phyloP scores from a whole-genome alignment of 1,140 invertebrate species.

The Glossosoma conforme region DNA sequence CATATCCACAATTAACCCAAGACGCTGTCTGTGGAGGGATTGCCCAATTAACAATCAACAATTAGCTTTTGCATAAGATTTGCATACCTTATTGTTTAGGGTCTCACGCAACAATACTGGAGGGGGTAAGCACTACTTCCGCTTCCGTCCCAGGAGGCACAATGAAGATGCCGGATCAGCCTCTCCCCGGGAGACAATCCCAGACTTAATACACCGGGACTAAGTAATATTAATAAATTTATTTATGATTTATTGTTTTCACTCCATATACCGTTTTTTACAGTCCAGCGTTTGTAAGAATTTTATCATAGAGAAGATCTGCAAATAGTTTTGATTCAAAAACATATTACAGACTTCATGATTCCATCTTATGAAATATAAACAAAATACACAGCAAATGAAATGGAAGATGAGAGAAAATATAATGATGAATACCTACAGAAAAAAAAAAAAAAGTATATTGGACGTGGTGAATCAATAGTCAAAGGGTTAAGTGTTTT shows the following conservation, averaged over 20 bases:
- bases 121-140: background rate
- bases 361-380: too few species aligned
- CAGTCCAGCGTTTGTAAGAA: too few species aligned
- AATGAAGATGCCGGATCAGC: slow-evolving; percentile 3
- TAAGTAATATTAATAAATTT: background rate
- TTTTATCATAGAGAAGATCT: too few species aligned
- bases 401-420: too few species aligned
- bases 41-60: slow-evolving; percentile 29
- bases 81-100: slow-evolving; percentile 24
- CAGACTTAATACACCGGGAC: background rate
- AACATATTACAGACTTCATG: too few species aligned
- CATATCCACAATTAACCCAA: background rate
- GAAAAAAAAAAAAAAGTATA: too few species aligned
- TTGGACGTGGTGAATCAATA: too few species aligned
- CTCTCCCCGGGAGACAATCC: background rate
- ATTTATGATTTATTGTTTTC: background rate
- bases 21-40: background rate
- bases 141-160: slow-evolving; percentile 3
- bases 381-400: too few species aligned
- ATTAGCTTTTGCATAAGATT: slow-evolving; percentile 29
- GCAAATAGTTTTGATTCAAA: too few species aligned
- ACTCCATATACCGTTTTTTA: too few species aligned
- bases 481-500: too few species aligned
- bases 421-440: too few species aligned
- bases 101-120: slow-evolving; percentile 6